phyloP scores from a whole-genome alignment of 2,113 vertebrate species.

The Arvicanthis niloticus region DNA sequence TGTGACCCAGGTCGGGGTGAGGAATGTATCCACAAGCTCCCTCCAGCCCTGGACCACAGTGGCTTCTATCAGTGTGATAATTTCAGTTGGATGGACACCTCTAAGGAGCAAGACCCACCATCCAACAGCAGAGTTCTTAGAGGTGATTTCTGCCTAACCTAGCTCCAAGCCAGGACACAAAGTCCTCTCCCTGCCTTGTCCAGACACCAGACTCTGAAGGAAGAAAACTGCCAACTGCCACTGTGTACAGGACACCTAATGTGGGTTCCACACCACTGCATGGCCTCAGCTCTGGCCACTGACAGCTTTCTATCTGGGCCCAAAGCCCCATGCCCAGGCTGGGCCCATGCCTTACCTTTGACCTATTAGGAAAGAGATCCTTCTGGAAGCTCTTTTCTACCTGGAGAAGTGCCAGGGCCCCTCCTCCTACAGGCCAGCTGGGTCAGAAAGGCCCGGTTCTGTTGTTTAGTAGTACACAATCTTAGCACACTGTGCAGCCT shows the following conservation, averaged over 20 bases:
- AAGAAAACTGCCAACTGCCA: not conserved
- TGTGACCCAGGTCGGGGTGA: not conserved
- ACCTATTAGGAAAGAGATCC: not conserved
- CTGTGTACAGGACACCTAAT: not conserved
- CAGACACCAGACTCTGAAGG: not conserved
- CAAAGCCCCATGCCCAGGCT: not conserved
- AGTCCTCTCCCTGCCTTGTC: not conserved
- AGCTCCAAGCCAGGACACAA: not conserved
- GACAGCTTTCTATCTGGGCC: not conserved
- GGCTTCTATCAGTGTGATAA: not conserved
- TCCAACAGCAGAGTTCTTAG: not conserved
- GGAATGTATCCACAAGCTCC: not conserved
- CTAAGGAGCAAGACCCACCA: not conserved
- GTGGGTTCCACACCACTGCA: not conserved
- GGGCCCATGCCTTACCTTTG: not conserved
- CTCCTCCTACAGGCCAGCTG: accelerated
- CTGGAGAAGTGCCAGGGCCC: not conserved
- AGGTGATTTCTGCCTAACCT: not conserved
- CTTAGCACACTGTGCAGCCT: not conserved
- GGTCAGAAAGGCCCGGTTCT: accelerated
- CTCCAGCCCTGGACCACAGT: not conserved
- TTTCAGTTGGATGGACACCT: not conserved
- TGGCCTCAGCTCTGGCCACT: not conserved
- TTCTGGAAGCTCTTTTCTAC: not conserved
- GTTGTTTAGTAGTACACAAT: not conserved